Base-by-base conservation (phyloP, 2,113 vertebrate species). In the Alouatta palliata region DNA sequence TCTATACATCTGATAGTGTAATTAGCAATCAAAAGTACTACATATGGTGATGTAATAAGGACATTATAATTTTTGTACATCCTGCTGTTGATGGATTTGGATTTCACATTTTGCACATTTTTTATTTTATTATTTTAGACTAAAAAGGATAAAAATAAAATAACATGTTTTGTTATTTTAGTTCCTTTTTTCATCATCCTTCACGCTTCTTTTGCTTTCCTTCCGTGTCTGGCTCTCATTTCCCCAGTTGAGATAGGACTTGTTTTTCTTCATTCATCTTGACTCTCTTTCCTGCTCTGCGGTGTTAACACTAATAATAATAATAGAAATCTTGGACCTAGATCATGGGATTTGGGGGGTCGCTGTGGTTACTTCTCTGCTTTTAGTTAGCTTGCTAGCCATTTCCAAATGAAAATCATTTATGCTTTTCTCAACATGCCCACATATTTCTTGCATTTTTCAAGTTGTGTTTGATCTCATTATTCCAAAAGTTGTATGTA, bases 21-120 rank as follows among this genome's bases (percentile, higher is more conserved):
- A 98, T 94, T 97, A 97, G 93, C 97, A 98, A 96, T 98, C 96
- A 97, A 95, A 97, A 90, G 83, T 75, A 92, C 92, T 95, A 82
- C 81, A 80, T 91, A 70, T 56, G 71, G 83, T 94, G 83, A 96
- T 96, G 91, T 94, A 95, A 96, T 89, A 92, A 80, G 92, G 81
- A 83, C 71, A 96, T 92, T 96, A 68, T 95, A 82, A 80, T 96
- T 96, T 97, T 97, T 96, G 52, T 70, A 92, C 66, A 86, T 97
- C 95, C 81, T 96, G 87, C 90, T 91, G 87, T 95, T 96, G 93
- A 93, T 97, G 52, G 77, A 92, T 95, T 95, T 95, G 96, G 87
- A 87, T 82, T 92, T 25, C 92, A 88, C 76, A 83, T 94, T 97
- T 97, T 95, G 84, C 95, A 97, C 80, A 95, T 97, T 97, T 97